phyloP scores from a whole-genome alignment of 1,140 invertebrate genomes.

The Chironomus striatipennis region DNA sequence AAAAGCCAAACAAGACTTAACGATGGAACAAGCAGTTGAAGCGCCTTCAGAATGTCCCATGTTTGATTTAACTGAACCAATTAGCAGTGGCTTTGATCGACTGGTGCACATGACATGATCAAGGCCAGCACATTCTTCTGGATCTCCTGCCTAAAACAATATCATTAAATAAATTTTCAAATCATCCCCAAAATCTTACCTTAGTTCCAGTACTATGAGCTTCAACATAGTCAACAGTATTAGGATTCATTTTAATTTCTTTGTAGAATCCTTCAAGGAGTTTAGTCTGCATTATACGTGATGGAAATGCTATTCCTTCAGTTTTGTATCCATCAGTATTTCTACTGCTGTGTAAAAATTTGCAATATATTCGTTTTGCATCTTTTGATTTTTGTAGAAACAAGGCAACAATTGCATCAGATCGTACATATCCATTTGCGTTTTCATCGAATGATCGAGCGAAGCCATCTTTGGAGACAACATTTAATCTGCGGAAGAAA shows the following conservation, averaged over 20 bases:
- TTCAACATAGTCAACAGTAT: conserved; percentile 59
- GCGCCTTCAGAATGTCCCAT: conserved; percentile 62
- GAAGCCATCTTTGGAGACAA: conserved; percentile 39
- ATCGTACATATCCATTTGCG: conserved; percentile 52
- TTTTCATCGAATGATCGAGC: conserved; percentile 55
- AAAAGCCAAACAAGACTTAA: conserved; percentile 57
- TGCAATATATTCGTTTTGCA: conserved; percentile 49
- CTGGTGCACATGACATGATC: conserved; percentile 38
- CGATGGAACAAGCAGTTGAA: conserved; percentile 48
- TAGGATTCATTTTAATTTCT: conserved; percentile 52
- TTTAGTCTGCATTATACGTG: conserved; percentile 42
- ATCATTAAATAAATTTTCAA: neutral
- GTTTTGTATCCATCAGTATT: conserved; percentile 47
- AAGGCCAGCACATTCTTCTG: conserved; percentile 35
- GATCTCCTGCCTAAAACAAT: conserved; percentile 29
- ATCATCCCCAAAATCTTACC: conserved; percentile 11
- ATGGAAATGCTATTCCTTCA: conserved; percentile 48
- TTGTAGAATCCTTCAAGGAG: conserved; percentile 53
- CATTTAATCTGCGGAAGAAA: no score
- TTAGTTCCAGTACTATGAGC: conserved; percentile 56
- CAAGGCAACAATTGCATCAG: conserved; percentile 48
- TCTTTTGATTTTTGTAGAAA: conserved; percentile 45
- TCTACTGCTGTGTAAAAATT: conserved; percentile 47
- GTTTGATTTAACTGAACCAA: conserved; percentile 63
- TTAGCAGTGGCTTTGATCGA: conserved; percentile 31